These are phyloP conservation scores for Polypedilum pembai DNA, from an alignment of 1,140 invertebrate species.

Conservation along the genomic window DNA sequence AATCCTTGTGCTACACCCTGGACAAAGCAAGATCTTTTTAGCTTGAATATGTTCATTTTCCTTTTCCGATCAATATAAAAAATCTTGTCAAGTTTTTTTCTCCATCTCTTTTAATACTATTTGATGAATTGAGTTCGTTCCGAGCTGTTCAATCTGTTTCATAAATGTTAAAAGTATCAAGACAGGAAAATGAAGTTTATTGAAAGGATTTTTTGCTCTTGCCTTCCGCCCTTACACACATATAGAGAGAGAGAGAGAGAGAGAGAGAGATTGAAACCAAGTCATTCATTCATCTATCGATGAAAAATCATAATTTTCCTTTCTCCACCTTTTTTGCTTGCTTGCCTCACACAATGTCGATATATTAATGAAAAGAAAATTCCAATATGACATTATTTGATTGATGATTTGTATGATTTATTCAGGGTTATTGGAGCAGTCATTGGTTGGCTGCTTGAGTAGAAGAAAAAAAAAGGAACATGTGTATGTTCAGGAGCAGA, in stretches of 20 bases:
- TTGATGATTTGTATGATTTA: slow-evolving; percentile 27
- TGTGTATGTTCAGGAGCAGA: no score
- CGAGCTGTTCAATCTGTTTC: slow-evolving; percentile 14
- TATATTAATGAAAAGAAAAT: slow-evolving; percentile 29
- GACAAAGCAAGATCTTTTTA: no score
- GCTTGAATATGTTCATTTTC: no score
- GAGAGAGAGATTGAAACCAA: no score
- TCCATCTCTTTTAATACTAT: background rate
- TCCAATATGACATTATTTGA: slow-evolving; percentile 27
- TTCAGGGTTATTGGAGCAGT: slow-evolving; percentile 7
- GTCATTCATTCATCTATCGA: background rate
- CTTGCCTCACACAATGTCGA: background rate
- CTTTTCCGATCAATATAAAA: no score
- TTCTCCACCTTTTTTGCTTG: no score
- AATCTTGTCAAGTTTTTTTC: background rate
- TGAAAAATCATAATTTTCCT: slow-evolving; percentile 20
- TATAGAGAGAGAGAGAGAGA: no score
- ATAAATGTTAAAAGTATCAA: slow-evolving; percentile 9
- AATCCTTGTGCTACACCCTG: no score
- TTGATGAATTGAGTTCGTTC: background rate
- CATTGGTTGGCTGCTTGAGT: no score
- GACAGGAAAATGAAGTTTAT: slow-evolving; percentile 23
- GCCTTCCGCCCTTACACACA: background rate
- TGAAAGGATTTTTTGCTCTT: slow-evolving; percentile 23
- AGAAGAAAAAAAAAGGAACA: no score